Evolutionary conservation across 2,888 invertebrate species (phyloP).

Genomic region (Steromphala cineraria): DNA sequence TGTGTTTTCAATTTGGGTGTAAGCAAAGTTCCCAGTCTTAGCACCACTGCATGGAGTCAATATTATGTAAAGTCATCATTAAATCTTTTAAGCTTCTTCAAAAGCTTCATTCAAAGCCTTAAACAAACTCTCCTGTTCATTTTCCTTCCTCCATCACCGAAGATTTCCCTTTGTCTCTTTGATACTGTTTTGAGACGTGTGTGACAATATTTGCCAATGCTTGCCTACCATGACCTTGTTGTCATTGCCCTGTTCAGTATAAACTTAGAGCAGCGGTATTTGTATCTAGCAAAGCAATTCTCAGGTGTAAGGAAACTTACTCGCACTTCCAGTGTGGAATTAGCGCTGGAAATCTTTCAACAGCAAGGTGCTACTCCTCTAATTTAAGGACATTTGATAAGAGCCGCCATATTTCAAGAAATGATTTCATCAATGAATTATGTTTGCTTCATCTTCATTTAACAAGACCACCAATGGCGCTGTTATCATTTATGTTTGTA

Average conservation of each 20-base stretch:
- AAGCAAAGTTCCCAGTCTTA: not conserved
- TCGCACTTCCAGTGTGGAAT: not conserved
- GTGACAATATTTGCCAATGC: conserved; percentile 22
- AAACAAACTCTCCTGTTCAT: not conserved
- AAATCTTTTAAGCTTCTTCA: conserved; percentile 15
- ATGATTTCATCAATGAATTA: conserved; percentile 7
- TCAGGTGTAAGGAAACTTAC: not conserved
- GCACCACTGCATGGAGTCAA: conserved; percentile 4
- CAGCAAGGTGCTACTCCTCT: not conserved
- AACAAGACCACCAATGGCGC: not conserved
- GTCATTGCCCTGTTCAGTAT: not conserved
- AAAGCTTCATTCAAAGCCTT: not conserved
- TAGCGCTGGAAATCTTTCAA: not conserved
- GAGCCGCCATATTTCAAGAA: not conserved
- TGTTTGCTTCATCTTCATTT: not conserved
- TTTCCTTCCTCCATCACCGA: not conserved
- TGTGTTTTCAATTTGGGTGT: conserved; percentile 7
- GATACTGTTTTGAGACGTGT: conserved; percentile 27
- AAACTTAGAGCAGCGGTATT: not conserved
- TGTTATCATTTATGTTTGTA: not conserved
- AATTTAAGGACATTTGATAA: conserved; percentile 9
- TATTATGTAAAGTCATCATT: conserved; percentile 8
- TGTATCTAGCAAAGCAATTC: conserved; percentile 3
- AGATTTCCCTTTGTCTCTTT: conserved; percentile 17
- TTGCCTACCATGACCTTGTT: not conserved